phyloP scores from a whole-genome alignment of 2,797 vertebrate genomes.

The Valencia hispanica region DNA sequence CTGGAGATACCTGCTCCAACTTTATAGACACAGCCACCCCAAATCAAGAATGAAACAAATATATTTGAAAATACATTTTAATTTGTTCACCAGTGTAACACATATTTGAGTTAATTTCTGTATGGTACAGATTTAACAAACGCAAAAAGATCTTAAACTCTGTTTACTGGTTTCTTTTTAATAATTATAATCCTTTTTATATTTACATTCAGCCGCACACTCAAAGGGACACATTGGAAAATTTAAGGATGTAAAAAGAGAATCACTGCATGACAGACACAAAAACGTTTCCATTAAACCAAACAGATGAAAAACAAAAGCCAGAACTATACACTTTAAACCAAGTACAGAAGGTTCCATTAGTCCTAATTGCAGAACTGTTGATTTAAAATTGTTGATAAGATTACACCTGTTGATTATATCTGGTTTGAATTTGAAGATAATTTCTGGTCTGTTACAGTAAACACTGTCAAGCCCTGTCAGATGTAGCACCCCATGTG shows the following conservation, averaged over 20 bases:
- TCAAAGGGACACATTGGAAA: neutral
- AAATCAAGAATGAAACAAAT: neutral
- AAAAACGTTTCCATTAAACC: neutral
- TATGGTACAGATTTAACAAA: neutral
- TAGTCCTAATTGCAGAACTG: neutral
- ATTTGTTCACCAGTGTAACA: neutral
- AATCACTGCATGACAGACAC: neutral
- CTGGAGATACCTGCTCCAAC: neutral
- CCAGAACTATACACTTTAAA: neutral
- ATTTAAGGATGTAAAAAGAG: neutral
- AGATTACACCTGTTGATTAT: no score
- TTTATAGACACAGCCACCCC: neutral
- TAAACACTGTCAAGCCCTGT: neutral
- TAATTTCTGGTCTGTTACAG: neutral
- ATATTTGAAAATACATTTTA: neutral
- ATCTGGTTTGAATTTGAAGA: neutral
- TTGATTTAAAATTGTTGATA: neutral
- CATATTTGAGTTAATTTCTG: neutral
- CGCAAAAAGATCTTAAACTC: neutral
- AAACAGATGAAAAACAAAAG: constrained; percentile 4
- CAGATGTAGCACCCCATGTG: neutral
- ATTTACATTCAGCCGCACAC: constrained; percentile 3
- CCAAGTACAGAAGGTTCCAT: neutral
- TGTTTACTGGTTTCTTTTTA: neutral
- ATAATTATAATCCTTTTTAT: neutral